Percentiles rank a stretch among this genome's conserved stretches.
phyloP scores from a whole-genome alignment of 2,888 invertebrate species.

The Leptothorax acervorum region DNA sequence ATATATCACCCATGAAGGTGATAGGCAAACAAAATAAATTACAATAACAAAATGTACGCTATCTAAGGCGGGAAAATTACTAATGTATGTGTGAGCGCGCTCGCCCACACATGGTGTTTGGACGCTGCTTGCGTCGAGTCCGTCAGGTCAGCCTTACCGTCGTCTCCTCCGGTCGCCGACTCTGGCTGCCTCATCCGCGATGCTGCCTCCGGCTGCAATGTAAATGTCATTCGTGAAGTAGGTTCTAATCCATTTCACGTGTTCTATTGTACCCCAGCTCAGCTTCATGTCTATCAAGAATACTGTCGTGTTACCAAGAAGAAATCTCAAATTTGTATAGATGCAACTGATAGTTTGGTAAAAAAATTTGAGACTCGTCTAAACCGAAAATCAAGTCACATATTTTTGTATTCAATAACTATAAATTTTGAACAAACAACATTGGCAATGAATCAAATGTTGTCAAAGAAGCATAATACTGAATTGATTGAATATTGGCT shows the following conservation, averaged over 20 bases:
- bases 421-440: slow-evolving; percentile 13
- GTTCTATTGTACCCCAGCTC: not conserved
- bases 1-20: too few species aligned
- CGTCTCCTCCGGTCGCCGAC: too few species aligned
- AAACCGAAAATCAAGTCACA: not conserved
- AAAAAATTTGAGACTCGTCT: slow-evolving; percentile 8
- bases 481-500: slow-evolving; percentile 14
- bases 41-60: too few species aligned
- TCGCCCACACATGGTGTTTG: too few species aligned
- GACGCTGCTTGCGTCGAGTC: too few species aligned
- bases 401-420: not conserved
- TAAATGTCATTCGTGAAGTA: not conserved
- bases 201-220: too few species aligned
- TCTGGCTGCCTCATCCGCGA: too few species aligned
- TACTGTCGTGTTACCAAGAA: not conserved
- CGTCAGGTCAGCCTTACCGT: too few species aligned
- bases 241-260: not conserved
- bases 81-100: too few species aligned
- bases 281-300: not conserved
- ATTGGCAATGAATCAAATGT: not conserved
- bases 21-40: too few species aligned
- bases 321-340: slow-evolving; percentile 10
- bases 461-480: slow-evolving; percentile 3
- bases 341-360: not conserved
- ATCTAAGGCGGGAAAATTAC: too few species aligned